Evolutionary conservation across 2,888 invertebrate genomes (phyloP), one percentile per base, ranked within the genome.

Genomic region (Drosophila rubida): DNA sequence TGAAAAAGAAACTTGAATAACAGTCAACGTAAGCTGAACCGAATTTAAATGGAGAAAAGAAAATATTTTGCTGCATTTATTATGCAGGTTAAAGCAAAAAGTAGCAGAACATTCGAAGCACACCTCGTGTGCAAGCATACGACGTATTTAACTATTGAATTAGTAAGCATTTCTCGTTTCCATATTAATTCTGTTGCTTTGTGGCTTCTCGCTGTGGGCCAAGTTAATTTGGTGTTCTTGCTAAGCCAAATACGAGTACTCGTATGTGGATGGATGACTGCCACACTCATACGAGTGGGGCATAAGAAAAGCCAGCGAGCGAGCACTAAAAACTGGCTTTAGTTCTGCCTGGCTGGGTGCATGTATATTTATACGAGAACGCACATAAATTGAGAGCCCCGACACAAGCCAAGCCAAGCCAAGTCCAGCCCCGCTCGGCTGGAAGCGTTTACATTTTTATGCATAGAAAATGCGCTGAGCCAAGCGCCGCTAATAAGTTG

Each of bases 401-500:
- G 30, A 8, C 30, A 7, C n/a, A n/a, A n/a, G n/a, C n/a, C n/a
- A n/a, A 27, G 51, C 14, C 19, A 19, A 19, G 19, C 19, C 19
- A 19, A 19, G 19, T 9, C 14, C 16, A 11, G 25, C 14, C 13
- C 14, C 6, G 25, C 54, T 42, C 30, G 25, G 35, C 74, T 45
- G 49, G 45, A 54, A 58, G 60, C 79, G 85, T 74, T 80, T 74
- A 87, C 89, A 88, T 87, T 87, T 81, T 87, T 74, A 82, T 82
- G 82, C 89, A 82, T 88, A 69, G 87, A 69, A 81, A 81, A 82
- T 69, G 66, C 60, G 51, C 41, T 87, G 85, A 80, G 71, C 66
- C 87, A 88, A 88, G 74, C 82, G 67, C 61, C 87, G 82, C 89
- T 82, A 82, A 82, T 82, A 82, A 82, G 89, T 88, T 82, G 81